Conservation (phyloP, 1,140 invertebrate species). For the Lordiphosa stackelbergi region DNA sequence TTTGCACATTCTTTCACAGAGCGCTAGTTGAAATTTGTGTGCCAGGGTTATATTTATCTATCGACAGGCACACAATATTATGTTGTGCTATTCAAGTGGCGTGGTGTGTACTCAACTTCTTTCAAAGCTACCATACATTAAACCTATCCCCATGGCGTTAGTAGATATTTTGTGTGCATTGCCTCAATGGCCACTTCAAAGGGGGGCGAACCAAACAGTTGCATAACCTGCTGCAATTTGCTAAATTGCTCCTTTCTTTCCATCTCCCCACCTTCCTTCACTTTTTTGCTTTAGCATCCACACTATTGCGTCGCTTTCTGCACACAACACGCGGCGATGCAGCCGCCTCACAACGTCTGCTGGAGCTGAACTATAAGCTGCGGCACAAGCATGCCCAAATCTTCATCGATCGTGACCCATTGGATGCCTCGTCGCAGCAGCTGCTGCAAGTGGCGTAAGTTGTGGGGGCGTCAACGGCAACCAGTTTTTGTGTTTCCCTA, state of each 20-base stretch:
- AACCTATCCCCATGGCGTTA: no score
- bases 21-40: no score
- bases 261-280: background rate
- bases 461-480: conserved; percentile 6
- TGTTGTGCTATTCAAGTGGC: background rate
- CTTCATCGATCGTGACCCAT: conserved; percentile 82
- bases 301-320: conserved; percentile 64
- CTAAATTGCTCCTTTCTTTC: conserved; percentile 11
- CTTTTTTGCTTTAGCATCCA: conserved; percentile 28
- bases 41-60: no score
- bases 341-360: conserved; percentile 80
- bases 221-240: conserved; percentile 27
- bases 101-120: no score
- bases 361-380: conserved; percentile 82
- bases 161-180: no score
- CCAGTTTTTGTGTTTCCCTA: conserved; percentile 12
- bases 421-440: conserved; percentile 79
- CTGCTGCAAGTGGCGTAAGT: conserved; percentile 81
- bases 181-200: no score
- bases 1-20: no score
- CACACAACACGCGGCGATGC: conserved; percentile 79
- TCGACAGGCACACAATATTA: no score
- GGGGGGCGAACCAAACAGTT: conserved; percentile 15
- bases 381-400: conserved; percentile 82
- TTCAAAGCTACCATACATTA: no score